Conservation (phyloP, 2,113 vertebrate species). For the Orcinus orca region DNA sequence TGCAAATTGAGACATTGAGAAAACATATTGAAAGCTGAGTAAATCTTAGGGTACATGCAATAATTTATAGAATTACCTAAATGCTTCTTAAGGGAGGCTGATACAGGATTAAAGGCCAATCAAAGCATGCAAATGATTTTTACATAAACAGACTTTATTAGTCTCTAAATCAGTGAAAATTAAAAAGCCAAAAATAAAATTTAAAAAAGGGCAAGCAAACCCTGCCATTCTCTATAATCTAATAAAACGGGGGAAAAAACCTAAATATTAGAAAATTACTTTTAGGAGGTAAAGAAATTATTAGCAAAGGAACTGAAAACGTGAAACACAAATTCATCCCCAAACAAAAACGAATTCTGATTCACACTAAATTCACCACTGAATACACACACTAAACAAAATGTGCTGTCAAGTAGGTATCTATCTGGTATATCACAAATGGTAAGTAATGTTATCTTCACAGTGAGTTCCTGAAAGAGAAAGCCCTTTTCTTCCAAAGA, state of each 20-base stretch:
- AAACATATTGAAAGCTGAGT: neutral
- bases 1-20: neutral
- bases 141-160: neutral
- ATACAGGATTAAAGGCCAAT: neutral
- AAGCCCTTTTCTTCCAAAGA: neutral
- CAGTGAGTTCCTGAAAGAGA: conserved; percentile 40
- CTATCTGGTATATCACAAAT: neutral
- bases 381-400: neutral
- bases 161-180: neutral
- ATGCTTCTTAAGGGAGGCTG: neutral
- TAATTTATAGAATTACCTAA: neutral
- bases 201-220: neutral
- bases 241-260: neutral
- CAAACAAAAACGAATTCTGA: neutral
- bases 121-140: neutral
- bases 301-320: neutral
- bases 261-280: neutral
- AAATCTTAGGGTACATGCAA: neutral
- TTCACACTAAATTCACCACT: neutral
- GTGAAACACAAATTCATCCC: neutral
- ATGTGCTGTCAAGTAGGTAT: neutral
- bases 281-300: neutral
- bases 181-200: neutral
- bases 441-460: neutral
- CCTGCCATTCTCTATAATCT: neutral